These are phyloP conservation scores for Oncorhynchus keta DNA, from an alignment of 2,113 vertebrate species.

Conservation along the genomic window DNA sequence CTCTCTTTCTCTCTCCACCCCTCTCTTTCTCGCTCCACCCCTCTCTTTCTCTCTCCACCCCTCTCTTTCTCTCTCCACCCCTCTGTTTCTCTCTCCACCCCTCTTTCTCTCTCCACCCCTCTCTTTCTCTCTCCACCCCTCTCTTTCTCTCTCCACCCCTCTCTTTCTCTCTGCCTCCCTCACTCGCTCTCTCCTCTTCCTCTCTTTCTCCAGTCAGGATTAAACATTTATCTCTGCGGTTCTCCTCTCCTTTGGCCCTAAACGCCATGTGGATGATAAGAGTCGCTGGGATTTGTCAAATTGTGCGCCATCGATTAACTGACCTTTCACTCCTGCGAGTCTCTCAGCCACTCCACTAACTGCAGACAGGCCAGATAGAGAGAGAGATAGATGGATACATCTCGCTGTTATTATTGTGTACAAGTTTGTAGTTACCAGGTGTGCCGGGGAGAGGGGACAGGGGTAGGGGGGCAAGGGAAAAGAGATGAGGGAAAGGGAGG, in stretches of 20 bases:
- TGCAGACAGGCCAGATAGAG: slow-evolving; percentile 71
- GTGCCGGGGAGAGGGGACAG: slow-evolving; percentile 49
- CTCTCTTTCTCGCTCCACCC: not conserved
- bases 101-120: not conserved
- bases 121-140: no score
- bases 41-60: not conserved
- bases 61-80: fast-evolving
- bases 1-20: no score
- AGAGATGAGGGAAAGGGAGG: not conserved
- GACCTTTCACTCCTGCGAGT: slow-evolving; percentile 77
- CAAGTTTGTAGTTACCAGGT: slow-evolving; percentile 78
- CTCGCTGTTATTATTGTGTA: slow-evolving; percentile 75
- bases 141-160: no score
- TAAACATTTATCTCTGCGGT: slow-evolving; percentile 76
- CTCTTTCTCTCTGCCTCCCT: no score
- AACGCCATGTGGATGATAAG: slow-evolving; percentile 75
- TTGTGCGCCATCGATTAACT: slow-evolving; percentile 80
- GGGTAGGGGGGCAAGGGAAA: slow-evolving; percentile 11
- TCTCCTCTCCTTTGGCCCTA: slow-evolving; percentile 64
- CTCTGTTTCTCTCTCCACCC: slow-evolving; percentile 3
- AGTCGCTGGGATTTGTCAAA: slow-evolving; percentile 81
- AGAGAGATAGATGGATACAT: slow-evolving; percentile 74
- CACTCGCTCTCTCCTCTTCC: slow-evolving; percentile 7
- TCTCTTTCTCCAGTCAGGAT: slow-evolving; percentile 56
- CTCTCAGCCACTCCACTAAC: slow-evolving; percentile 75